Evolutionary conservation across 2,888 invertebrate species (phyloP), one percentile per base, ranked within the genome.

Genomic region (Entomobrya proxima): DNA sequence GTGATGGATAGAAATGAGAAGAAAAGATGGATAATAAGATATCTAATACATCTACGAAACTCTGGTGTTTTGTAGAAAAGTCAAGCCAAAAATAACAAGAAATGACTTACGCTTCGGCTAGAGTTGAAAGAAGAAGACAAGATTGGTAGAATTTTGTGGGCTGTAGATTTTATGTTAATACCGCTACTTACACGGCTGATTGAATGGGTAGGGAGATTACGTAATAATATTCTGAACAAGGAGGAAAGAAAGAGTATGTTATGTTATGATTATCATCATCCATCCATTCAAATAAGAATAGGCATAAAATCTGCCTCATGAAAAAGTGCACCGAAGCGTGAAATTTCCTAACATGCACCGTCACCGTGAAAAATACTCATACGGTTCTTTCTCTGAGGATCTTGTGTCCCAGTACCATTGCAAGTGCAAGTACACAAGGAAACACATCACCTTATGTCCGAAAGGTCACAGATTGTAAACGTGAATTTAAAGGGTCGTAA

Each of bases 111-210:
- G 67, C 44, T 50, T 67, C 76, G 47, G 50, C 32, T 37, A 4
- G 47, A 4, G 32, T 72, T 18, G 27, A 37, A 37, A 24, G 50
- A 69, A 35, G 24, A 67, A 52, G 76, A 83, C 67, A 64, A 83
- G 83, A 83, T 50, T 64, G 47, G 21, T 32, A 64, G 50, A 64
- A 64, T 64, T 82, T 82, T 82, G 82, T 75, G 72, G 58, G 64
- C n/a, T 64, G 50, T 64, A 15, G 61, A 82, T 82, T 82, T 75
- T 82, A 82, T 82, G 82, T 61, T 82, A 75, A 82, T 82, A 47
- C 72, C 55, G 15, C 67, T 32, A 69, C 69, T 61, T 78, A 52
- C 75, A 55, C 55, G 55, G 75, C 55, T 75, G 75, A 75, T 75
- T 55, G 75, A 75, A 75, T 75, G 55, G 37, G 37, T 55, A 55